Percentiles rank a stretch among this genome's conserved stretches.
phyloP scores from a whole-genome alignment of 2,797 vertebrate genomes.

The Euthynnus affinis region DNA sequence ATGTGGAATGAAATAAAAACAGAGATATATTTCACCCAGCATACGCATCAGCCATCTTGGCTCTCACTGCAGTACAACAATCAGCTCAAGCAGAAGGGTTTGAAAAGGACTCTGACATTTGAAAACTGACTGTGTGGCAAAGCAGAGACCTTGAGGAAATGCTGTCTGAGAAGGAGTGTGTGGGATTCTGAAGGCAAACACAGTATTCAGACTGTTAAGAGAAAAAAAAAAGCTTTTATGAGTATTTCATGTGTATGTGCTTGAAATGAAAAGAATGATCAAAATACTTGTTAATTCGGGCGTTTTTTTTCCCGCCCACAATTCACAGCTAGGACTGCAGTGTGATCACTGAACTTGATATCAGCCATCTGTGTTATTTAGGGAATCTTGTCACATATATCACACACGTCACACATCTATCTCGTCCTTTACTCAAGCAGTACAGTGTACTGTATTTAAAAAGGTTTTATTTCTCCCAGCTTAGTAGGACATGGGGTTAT shows the following conservation, averaged over 20 bases:
- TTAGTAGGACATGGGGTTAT: constrained; percentile 7
- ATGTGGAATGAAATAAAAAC: constrained; percentile 51
- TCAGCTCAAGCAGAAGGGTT: constrained; percentile 51
- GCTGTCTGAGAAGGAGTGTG: constrained; percentile 52
- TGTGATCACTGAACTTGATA: constrained; percentile 11
- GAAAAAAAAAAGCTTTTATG: constrained; percentile 27
- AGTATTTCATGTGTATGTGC: not conserved
- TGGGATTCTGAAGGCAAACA: constrained; percentile 47
- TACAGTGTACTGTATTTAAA: not conserved
- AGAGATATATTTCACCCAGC: constrained; percentile 44
- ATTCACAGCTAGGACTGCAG: not conserved
- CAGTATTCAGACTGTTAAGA: constrained; percentile 8
- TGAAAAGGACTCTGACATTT: constrained; percentile 65
- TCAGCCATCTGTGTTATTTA: not conserved
- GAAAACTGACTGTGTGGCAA: constrained; percentile 55
- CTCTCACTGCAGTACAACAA: constrained; percentile 40
- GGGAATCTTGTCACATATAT: constrained; percentile 1
- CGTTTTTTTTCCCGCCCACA: not conserved
- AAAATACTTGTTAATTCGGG: constrained; percentile 1
- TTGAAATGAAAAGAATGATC: constrained; percentile 15
- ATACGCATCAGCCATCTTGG: constrained; percentile 48
- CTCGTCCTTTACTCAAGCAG: not conserved
- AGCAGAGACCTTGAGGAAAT: constrained; percentile 75
- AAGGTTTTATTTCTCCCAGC: constrained; percentile 20
- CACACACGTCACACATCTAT: not conserved